A percentile compares a stretch with the other conserved stretches of the same genome.
phyloP scores from a whole-genome alignment of 2,113 vertebrate species.

The Chionomys nivalis region DNA sequence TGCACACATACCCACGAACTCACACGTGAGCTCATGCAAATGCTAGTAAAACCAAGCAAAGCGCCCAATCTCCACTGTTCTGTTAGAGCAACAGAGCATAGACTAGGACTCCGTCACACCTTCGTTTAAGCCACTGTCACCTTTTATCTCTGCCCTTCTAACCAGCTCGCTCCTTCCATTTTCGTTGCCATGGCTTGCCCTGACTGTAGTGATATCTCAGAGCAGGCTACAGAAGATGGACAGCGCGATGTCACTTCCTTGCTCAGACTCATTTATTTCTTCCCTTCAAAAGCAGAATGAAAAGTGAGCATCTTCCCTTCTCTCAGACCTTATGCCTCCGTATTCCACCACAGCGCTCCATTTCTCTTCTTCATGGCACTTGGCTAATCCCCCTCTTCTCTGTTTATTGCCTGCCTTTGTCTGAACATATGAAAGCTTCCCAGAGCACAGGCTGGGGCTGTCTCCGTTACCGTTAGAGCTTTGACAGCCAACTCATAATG shows the following conservation, averaged over 20 bases:
- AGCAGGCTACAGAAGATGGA: not conserved
- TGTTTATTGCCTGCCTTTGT: not conserved
- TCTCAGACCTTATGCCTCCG: not conserved
- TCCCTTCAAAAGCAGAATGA: not conserved
- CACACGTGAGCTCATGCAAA: not conserved
- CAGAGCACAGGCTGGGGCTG: not conserved
- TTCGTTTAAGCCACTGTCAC: not conserved
- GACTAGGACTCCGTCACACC: not conserved
- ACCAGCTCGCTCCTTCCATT: not conserved
- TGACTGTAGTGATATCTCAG: not conserved
- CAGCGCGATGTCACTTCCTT: not conserved
- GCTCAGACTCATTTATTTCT: slow-evolving; percentile 27
- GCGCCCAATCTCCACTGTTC: not conserved
- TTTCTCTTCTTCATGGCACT: not conserved
- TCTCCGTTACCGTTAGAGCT: not conserved
- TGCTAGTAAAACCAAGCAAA: not conserved
- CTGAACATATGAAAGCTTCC: not conserved
- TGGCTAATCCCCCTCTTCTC: not conserved
- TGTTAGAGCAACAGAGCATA: not conserved
- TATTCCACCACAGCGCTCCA: not conserved
- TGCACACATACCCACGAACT: not conserved
- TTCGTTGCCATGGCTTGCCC: not conserved
- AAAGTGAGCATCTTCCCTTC: not conserved
- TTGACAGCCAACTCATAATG: not conserved
- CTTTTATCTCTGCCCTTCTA: not conserved